These are phyloP conservation scores for Nasonia vitripennis DNA, from an alignment of 1,140 invertebrate genomes.

Conservation along the genomic window DNA sequence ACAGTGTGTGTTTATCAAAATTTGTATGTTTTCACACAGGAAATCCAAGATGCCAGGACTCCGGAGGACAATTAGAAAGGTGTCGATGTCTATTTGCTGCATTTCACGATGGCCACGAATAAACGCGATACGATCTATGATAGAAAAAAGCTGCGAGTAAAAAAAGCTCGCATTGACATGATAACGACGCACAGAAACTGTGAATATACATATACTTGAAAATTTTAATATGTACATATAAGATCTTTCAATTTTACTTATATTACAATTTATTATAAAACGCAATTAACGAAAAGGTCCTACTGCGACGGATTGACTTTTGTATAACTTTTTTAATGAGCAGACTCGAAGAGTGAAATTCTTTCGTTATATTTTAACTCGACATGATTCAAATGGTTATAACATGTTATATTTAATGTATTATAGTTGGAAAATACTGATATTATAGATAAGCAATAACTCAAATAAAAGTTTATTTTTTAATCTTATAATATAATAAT, in stretches of 20 bases:
- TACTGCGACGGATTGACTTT: too few relatives aligned
- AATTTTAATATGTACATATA: neutral
- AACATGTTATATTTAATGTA: neutral
- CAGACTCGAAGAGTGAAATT: neutral
- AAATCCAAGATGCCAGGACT: constrained; percentile 69
- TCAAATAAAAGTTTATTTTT: neutral
- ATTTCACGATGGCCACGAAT: neutral
- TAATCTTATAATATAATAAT: neutral
- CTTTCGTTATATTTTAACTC: neutral
- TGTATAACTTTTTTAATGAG: neutral
- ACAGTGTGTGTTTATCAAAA: neutral
- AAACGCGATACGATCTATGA: neutral
- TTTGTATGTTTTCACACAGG: constrained; percentile 58
- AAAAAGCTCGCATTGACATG: neutral
- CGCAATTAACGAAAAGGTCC: too few relatives aligned
- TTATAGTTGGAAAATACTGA: neutral
- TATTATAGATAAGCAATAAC: neutral
- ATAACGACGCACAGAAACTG: neutral
- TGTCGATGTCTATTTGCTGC: neutral
- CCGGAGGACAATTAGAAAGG: constrained; percentile 71
- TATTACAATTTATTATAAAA: too few relatives aligned
- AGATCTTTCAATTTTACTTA: neutral
- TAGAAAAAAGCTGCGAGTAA: neutral
- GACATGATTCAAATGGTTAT: neutral
- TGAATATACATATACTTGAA: neutral